Base-by-base conservation (phyloP, 1,140 invertebrate species). In the Papilio polyxenes region DNA sequence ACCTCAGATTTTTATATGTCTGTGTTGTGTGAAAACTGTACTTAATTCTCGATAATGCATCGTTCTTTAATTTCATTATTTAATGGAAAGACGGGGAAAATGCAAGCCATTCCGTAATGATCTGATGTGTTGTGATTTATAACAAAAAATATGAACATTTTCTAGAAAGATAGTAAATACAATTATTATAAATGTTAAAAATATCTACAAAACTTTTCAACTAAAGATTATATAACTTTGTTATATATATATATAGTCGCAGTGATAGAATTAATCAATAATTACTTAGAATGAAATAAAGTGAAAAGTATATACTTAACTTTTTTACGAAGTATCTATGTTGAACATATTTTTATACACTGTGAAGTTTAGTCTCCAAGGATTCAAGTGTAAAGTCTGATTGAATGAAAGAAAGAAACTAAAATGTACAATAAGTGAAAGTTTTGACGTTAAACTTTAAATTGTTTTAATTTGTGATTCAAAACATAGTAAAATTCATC, bases 11-110 rank as follows among this genome's bases (percentile, higher is more conserved):
- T 79, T 79, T 78, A 51, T 51, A 2, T 78, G 40, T 76, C 2
- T 62, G 11, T 59, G n/a, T 62, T 37, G 56, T 56, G 77, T 59
- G 51, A 48, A 44, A 40, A 59, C 31, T 31, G 75, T 77, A n/a
- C 7, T 10, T 62, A 78, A 11, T 15, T 65, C 31, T 79, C 31
- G 6, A 79, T 31, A 62, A 62, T 40, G 37, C 53, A 62, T 79
- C 56, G 31, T 48, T 79, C 77, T 79, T 79, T 79, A 79, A 79
- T 59, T 65, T 37, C 77, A 79, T 79, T 59, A 79, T 62, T n/a
- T 65, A 40, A 79, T 79, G 77, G 56, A 79, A 79, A 78, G 15
- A 56, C 23, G 53, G 31, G 23, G 49, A 59, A 56, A 51, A 37
- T 15, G 11, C 51, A 37, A 15, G 49, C 48, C 20, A 3, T 44